Base-by-base conservation (phyloP, 2,888 invertebrate species). In the Fissipunctia ypsillon region DNA sequence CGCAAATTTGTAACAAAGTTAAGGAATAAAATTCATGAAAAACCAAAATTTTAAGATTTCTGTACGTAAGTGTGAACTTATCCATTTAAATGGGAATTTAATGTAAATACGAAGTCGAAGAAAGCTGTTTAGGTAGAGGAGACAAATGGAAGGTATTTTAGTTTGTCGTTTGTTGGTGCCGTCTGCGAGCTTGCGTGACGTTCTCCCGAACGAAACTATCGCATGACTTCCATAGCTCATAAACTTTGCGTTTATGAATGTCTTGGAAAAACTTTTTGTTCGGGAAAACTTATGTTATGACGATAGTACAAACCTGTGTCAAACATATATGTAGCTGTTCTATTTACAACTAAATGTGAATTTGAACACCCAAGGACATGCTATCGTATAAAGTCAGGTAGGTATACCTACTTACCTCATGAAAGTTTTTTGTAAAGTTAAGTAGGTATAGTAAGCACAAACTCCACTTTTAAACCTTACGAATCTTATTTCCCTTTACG, bases 201-300 rank as follows among this genome's bases (percentile, higher is more conserved):
- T 80, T 81, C 60, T 69, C 75, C 76, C 85, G 80, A 89, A 87
- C 85, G 84, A 88, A 90, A 91, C 90, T 88, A 91, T 93, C 84
- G 92, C 92, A 92, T 91, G 93, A 87, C 91, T 89, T 82, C 87
- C 87, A 88, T 88, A 84, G 84, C 85, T 88, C 89, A 88, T 90
- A 91, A 92, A 92, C 85, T 91, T 90, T 82, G 76, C 73, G 79
- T 88, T 91, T 91, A 90, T 90, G 88, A 90, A 91, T 91, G 90
- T 91, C 89, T 88, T 83, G 81, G 80, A 73, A 76, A 89, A 89
- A 89, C 84, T 92, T 91, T 90, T 89, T 84, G 85, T 88, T 86
- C 73, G 61, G 74, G 69, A 68, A 86, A 90, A 89, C 87, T 91
- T 91, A 89, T 85, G 77, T 83, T 83, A 84, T 84, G 80, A 83